A percentile compares a stretch with the other conserved stretches of the same genome.
phyloP scores from a whole-genome alignment of 2,113 vertebrate species.

The Geococcyx californianus region DNA sequence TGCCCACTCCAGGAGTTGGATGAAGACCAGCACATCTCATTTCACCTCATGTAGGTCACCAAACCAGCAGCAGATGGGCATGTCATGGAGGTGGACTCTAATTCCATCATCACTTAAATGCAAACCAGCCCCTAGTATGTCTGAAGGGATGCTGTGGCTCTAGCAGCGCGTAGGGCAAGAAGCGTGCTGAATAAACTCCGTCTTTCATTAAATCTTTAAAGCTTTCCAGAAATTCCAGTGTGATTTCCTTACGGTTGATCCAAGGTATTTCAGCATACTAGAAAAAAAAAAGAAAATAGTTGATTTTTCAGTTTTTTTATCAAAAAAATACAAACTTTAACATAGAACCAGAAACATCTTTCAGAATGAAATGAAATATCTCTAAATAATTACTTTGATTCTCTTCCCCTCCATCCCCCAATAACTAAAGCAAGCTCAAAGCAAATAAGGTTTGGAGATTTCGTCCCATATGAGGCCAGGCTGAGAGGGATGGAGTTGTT shows the following conservation, averaged over 20 bases:
- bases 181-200: neutral
- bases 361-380: neutral
- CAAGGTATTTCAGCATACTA: neutral
- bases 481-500: no score
- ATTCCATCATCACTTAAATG: neutral
- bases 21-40: conserved; percentile 10
- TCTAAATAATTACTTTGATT: neutral
- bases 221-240: neutral
- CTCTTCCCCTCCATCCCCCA: neutral
- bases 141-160: neutral
- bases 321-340: neutral
- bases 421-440: neutral
- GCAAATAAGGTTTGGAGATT: neutral
- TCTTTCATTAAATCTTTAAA: neutral
- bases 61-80: neutral
- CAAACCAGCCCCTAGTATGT: neutral
- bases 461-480: no score
- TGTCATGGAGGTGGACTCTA: conserved; percentile 13
- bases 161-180: neutral
- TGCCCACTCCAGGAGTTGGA: neutral
- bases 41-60: conserved; percentile 35
- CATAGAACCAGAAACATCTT: neutral
- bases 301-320: neutral
- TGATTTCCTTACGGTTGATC: neutral
- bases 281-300: neutral